Evolutionary conservation across 2,113 vertebrate genomes (phyloP), one percentile per base, ranked within the genome.

Genomic region (Campylorhamphus procurvoides): DNA sequence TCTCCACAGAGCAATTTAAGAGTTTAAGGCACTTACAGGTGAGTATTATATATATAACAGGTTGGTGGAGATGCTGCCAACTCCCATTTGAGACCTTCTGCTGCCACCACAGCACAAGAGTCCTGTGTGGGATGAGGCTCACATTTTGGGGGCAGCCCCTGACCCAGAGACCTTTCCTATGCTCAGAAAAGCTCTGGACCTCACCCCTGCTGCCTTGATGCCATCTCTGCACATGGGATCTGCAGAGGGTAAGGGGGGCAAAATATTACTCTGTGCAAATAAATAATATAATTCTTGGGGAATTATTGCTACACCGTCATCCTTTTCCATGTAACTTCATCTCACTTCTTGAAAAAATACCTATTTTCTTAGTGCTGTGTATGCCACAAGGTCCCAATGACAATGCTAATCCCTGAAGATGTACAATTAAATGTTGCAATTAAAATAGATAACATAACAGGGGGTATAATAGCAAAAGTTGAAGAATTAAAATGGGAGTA

Each of bases 61-160:
- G 47, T 9, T 19, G 20, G 15, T 9, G 53, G 59, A 52, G 42
- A 46, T 35, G 28, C 33, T 56, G n/a, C 7, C 5, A 0, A 5
- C 49, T 72, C 14, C 31, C 47, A 24, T 14, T 18, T 17, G 39
- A 42, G 82, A 37, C 16, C 22, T 64, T 18, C 25, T 37, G 28
- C 33, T 0, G 1, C 9, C 2, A 0, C 24, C 12, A 6, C 27
- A n/a, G 13, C 22, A 42, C 0, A 27, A 0, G 2, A 40, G 55
- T 40, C 14, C 27, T 0, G 1, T 5, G 24, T 19, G 42, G 37
- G 49, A 79, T 55, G 23, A 27, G 39, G 16, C 18, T 0, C 23
- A n/a, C 27, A 18, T 2, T 4, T 9, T 9, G 27, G 28, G 13
- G 12, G 18, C 22, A 79, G 28, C 3, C 55, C 68, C 53, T 44